Conservation (phyloP, 2,113 vertebrate genomes). For the Trogon melanurus region DNA sequence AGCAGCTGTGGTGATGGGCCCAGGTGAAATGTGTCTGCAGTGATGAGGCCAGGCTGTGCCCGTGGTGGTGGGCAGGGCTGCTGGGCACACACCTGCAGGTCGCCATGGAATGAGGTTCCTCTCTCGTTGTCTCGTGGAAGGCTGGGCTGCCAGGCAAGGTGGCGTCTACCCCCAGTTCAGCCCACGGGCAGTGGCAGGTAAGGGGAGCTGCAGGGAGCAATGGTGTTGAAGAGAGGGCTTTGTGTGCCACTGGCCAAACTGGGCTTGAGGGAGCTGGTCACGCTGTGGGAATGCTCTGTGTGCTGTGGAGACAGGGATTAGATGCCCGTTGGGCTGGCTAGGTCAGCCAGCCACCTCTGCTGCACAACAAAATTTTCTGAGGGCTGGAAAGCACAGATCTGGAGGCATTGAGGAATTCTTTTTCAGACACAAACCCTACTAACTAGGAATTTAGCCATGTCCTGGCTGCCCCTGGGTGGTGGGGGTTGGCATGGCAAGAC, state of each 20-base stretch:
- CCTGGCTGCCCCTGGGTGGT: not conserved
- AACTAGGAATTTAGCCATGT: not conserved
- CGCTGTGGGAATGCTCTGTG: not conserved
- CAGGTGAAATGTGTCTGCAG: not conserved
- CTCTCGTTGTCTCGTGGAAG: not conserved
- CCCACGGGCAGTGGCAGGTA: not conserved
- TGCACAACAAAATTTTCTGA: not conserved
- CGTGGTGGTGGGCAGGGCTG: fast-evolving
- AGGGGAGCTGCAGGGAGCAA: fast-evolving
- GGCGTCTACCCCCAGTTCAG: not conserved
- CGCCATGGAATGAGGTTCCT: fast-evolving
- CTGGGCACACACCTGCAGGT: no score
- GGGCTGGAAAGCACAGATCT: not conserved
- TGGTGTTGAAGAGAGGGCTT: not conserved
- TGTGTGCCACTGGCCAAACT: not conserved
- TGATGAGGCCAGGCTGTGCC: not conserved
- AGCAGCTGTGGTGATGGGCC: not conserved
- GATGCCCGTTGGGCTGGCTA: fast-evolving
- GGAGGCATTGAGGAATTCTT: not conserved
- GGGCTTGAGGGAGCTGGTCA: fast-evolving
- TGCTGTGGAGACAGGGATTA: not conserved
- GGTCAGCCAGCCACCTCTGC: not conserved
- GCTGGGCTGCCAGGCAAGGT: not conserved
- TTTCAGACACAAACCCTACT: not conserved
- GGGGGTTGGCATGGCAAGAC: no score